Percentiles rank a stretch among this genome's conserved stretches.
phyloP scores from a whole-genome alignment of 2,113 vertebrate genomes.

The Engystomops pustulosus region DNA sequence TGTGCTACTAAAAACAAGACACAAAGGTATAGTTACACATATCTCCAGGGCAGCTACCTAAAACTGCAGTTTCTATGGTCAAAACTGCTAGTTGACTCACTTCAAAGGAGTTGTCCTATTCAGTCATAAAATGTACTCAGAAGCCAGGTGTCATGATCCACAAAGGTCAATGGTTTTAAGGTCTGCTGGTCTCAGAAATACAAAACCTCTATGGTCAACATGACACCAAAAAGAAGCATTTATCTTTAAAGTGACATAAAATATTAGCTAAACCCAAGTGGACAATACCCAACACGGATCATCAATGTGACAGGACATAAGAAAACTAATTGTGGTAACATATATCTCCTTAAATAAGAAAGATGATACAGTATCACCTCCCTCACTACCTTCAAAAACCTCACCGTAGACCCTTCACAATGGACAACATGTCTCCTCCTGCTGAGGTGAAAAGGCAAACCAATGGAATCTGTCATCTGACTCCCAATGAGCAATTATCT shows the following conservation, averaged over 20 bases:
- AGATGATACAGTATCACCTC: constrained; percentile 28
- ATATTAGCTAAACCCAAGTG: neutral
- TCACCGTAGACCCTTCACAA: neutral
- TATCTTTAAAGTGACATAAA: constrained; percentile 15
- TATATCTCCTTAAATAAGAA: too few relatives aligned
- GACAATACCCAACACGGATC: neutral
- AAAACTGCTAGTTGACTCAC: neutral
- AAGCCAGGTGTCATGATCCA: neutral
- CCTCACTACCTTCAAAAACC: constrained; percentile 14
- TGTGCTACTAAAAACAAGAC: too few relatives aligned
- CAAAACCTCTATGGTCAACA: neutral
- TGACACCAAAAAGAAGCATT: constrained; percentile 3
- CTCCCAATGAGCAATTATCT: neutral
- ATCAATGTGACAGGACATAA: constrained; percentile 12
- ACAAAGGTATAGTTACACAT: too few relatives aligned
- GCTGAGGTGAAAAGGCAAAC: neutral
- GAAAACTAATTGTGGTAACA: neutral
- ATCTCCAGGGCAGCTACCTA: too few relatives aligned
- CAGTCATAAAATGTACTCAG: neutral
- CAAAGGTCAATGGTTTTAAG: constrained; percentile 1
- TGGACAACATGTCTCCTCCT: neutral
- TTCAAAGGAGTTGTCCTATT: too few relatives aligned
- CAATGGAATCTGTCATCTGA: constrained; percentile 16
- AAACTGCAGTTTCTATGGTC: too few relatives aligned
- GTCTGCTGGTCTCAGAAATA: neutral